Conservation (phyloP, 1,140 invertebrate genomes). For the Tetraneura akinire region DNA sequence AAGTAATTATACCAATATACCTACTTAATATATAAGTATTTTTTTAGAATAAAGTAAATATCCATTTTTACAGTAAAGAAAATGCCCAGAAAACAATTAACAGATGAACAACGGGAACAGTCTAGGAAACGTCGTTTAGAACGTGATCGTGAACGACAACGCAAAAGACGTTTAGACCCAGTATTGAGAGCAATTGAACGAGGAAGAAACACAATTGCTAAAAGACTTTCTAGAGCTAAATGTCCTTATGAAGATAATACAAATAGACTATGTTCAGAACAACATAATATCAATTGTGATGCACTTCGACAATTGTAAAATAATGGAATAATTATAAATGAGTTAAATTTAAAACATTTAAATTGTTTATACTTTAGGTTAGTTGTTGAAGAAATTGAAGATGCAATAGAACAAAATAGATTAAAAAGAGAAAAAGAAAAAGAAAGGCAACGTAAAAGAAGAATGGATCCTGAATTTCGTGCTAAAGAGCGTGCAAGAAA, state of each 20-base stretch:
- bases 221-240: conserved; percentile 42
- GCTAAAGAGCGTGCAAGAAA: conserved; percentile 37
- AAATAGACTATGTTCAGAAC: not conserved
- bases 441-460: conserved; percentile 39
- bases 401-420: not conserved
- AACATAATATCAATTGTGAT: not conserved
- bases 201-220: conserved; percentile 37
- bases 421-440: conserved; percentile 42
- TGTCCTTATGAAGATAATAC: not conserved
- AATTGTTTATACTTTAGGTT: conserved; percentile 19
- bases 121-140: conserved; percentile 43
- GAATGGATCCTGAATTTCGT: conserved; percentile 38
- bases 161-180: conserved; percentile 28
- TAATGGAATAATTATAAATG: not conserved
- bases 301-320: conserved; percentile 8
- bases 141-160: conserved; percentile 39
- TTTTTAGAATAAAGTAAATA: not conserved
- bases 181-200: conserved; percentile 33
- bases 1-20: conserved; percentile 34
- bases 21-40: not conserved
- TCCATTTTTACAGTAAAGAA: not conserved
- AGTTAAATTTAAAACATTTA: not conserved
- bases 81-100: conserved; percentile 25
- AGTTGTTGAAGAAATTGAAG: not conserved
- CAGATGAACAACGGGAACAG: conserved; percentile 37